A percentile compares a stretch with the other conserved stretches of the same genome.
Evolutionary conservation across 2,113 vertebrate genomes (phyloP).

Genomic region (Gadus chalcogrammus): DNA sequence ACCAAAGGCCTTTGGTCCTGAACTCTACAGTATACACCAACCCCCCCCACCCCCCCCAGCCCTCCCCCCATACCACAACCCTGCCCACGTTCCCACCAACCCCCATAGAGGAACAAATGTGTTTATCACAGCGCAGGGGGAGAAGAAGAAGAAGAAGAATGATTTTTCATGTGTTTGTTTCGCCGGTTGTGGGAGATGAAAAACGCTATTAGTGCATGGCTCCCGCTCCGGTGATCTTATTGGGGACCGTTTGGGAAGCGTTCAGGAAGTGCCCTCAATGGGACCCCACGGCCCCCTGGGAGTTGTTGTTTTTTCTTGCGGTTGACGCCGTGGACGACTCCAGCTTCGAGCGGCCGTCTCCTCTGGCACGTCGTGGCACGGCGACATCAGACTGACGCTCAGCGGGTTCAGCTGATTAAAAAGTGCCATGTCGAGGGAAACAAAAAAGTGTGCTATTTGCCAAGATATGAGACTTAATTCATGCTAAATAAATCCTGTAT

Average conservation of each 20-base stretch:
- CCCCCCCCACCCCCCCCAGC: no score
- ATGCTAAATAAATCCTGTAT: no score
- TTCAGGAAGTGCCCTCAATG: constrained; percentile 51
- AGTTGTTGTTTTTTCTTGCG: not conserved
- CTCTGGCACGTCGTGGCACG: constrained; percentile 8
- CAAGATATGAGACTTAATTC: no score
- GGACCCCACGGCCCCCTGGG: not conserved
- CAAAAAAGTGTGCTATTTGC: not conserved
- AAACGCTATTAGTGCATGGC: constrained; percentile 1
- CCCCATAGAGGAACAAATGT: constrained; percentile 46
- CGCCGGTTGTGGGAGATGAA: constrained; percentile 45
- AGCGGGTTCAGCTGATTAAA: not conserved
- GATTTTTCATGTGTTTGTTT: constrained; percentile 7
- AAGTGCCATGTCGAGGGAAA: not conserved
- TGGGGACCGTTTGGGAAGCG: constrained; percentile 25
- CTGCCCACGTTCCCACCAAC: no score
- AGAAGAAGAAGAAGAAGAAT: constrained; percentile 3
- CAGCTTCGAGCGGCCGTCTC: constrained; percentile 8
- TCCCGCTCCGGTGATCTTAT: not conserved
- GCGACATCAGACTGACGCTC: not conserved
- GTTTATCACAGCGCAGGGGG: constrained; percentile 29
- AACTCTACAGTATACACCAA: constrained; percentile 20
- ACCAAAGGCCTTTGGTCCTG: constrained; percentile 49
- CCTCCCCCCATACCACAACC: constrained; percentile 11
- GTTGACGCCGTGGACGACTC: not conserved